Evolutionary conservation across 1,140 invertebrate genomes (phyloP), one percentile per base, ranked within the genome.

Genomic region (Planococcus citri): DNA sequence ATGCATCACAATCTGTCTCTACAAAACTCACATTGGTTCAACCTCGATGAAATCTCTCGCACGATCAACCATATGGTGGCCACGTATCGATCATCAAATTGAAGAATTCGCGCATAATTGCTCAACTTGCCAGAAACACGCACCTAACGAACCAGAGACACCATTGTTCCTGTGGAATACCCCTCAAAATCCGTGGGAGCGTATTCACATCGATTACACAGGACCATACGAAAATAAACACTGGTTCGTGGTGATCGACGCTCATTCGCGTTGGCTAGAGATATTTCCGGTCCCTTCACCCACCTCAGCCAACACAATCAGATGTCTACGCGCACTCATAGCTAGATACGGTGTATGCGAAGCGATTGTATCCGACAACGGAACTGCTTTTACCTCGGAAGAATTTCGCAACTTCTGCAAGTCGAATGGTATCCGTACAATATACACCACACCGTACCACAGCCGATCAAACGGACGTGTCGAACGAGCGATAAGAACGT

Each of bases 291-390:
- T 22, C 21, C 27, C n/a, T n/a, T n/a, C n/a, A 67, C n/a, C 22
- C 8, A 27, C 64, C 10, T 20, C 1, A 0, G 64, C 64, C n/a
- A n/a, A n/a, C 0, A 20, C 33, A 8, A 37, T 37, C 33, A 17
- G 24, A 27, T 25, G 14, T 25, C 1, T 68, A n/a, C 25, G 24
- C 0, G 6, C 9, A n/a, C 29, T 41, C 24, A 57, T 69, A 17
- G 22, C 21, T 20, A 20, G n/a, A 0, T 69, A 51, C 57, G 69
- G 69, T 25, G 27, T 51, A 1, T 41, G 20, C 8, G 20, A 57
- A 57, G 57, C 51, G 22, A 22, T 69, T 25, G 69, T 60, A 22
- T 22, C 21, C 24, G 69, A 69, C 51, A 69, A 69, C 24, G 69
- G 41, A 8, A 24, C 69, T 14, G 37, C 20, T 3, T 69, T 57